Evolutionary conservation across 2,113 vertebrate species (phyloP), one percentile per base, ranked within the genome.

Genomic region (Ctenomys sociabilis): DNA sequence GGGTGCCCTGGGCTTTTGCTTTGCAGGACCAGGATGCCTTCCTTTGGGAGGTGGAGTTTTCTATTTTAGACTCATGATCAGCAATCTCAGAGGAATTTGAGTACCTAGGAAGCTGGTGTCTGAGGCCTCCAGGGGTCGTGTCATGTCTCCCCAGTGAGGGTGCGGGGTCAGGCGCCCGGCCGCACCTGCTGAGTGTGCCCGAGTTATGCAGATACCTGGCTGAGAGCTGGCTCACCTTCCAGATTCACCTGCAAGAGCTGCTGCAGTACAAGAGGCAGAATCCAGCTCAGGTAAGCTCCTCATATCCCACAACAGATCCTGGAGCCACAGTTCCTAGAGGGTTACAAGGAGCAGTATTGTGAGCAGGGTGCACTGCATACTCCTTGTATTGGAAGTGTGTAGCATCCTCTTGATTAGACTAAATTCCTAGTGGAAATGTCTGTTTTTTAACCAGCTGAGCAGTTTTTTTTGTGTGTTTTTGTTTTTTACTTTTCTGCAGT

Each of bases 141-240:
- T 98, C 97, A 2, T 98, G 96, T 97, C 95, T 97, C 89, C 97
- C 52, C 98, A 99, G 99, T 96, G 99, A 99, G 97, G 97, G 98
- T 59, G 97, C 99, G 97, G 98, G 98, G 37, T 97, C 98, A 98
- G 98, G 98, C 22, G 98, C 96, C 59, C 99, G 99, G 91, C 99
- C 99, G 95, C 99, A 98, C 91, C 98, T 99, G 97, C 99, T 99
- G 97, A 99, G 99, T 86, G 97, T 99, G 88, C 98, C 99, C 7
- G 99, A 99, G 98, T 99, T 99, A 95, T 99, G 99, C 98, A 99
- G 99, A 97, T 99, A 99, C 98, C 98, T 99, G 97, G 99, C 99
- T 52, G 99, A 99, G 98, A 99, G 99, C 98, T 99, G 99, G 98
- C 98, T 99, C 98, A 99, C 99, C 98, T 99, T 99, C 98, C 99